phyloP scores from a whole-genome alignment of 2,113 vertebrate genomes.

The Pangasianodon gigas region DNA sequence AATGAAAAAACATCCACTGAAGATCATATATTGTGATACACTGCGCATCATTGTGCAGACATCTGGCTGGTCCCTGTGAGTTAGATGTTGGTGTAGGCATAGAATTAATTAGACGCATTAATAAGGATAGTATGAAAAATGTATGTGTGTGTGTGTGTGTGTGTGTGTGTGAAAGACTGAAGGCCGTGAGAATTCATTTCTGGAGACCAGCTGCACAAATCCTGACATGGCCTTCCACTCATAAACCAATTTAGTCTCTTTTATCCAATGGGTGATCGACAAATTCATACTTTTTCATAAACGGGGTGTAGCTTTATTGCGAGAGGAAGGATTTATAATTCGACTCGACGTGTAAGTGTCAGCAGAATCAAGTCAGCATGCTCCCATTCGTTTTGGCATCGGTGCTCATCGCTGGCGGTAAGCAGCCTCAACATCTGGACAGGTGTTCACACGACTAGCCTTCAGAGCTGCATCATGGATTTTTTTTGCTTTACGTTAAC shows the following conservation, averaged over 20 bases:
- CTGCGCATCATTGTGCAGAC: background rate
- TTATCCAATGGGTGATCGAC: background rate
- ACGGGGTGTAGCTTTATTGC: background rate
- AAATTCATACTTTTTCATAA: background rate
- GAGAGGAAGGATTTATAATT: slow-evolving; percentile 66
- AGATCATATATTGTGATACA: background rate
- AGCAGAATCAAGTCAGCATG: slow-evolving; percentile 70
- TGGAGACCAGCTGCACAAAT: slow-evolving; percentile 62
- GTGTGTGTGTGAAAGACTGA: slow-evolving; percentile 11
- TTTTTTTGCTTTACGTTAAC: background rate
- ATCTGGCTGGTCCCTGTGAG: background rate
- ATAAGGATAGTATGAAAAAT: too few relatives aligned
- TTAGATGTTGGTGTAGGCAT: too few relatives aligned
- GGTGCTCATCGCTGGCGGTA: slow-evolving; percentile 76
- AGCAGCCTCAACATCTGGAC: slow-evolving; percentile 59
- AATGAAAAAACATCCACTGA: background rate
- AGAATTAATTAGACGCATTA: too few relatives aligned
- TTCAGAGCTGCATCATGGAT: background rate
- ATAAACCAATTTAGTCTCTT: background rate
- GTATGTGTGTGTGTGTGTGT: too few relatives aligned
- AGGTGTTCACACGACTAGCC: background rate
- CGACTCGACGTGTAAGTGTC: slow-evolving; percentile 30
- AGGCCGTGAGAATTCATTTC: slow-evolving; percentile 67
- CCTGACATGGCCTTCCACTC: slow-evolving; percentile 11
- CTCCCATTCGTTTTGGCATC: slow-evolving; percentile 74